phyloP scores from a whole-genome alignment of 1,140 invertebrate genomes.

The Lycorma delicatula region DNA sequence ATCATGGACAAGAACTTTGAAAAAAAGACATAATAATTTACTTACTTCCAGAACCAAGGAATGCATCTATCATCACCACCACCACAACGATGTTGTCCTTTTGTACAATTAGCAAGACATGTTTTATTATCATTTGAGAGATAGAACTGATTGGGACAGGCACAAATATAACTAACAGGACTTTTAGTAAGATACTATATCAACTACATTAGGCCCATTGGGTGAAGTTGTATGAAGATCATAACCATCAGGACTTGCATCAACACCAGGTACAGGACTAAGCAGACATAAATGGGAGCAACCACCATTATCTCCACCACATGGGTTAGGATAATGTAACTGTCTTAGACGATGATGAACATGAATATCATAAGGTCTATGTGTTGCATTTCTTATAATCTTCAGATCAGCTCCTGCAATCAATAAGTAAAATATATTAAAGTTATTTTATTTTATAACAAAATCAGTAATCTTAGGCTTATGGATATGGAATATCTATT shows the following conservation, averaged over 20 bases:
- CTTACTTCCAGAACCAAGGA: conserved; percentile 91
- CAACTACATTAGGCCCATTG: too few relatives aligned
- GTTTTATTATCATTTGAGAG: conserved; percentile 69
- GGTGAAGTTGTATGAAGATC: too few relatives aligned
- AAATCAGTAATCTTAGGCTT: too few relatives aligned
- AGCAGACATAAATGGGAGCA: conserved; percentile 96
- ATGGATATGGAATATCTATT: too few relatives aligned
- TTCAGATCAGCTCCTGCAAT: conserved; percentile 50
- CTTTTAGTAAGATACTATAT: conserved; percentile 38
- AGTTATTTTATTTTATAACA: too few relatives aligned
- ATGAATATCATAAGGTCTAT: conserved; percentile 90
- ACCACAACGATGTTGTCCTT: conserved; percentile 87
- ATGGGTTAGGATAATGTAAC: conserved; percentile 80
- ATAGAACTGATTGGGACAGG: conserved; percentile 91
- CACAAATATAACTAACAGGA: conserved; percentile 69
- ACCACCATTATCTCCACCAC: conserved; percentile 86
- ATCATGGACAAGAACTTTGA: too few relatives aligned
- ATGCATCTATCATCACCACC: conserved; percentile 92
- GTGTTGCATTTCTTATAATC: conserved; percentile 83
- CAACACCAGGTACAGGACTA: conserved; percentile 48
- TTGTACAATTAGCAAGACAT: conserved; percentile 93
- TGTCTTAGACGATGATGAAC: conserved; percentile 81
- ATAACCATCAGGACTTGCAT: conserved; percentile 31
- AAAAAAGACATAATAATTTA: too few relatives aligned
- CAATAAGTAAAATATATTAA: too few relatives aligned